Evolutionary conservation across 2,888 invertebrate species (phyloP), one percentile per base, ranked within the genome.

Genomic region (Teleiodes luculella): DNA sequence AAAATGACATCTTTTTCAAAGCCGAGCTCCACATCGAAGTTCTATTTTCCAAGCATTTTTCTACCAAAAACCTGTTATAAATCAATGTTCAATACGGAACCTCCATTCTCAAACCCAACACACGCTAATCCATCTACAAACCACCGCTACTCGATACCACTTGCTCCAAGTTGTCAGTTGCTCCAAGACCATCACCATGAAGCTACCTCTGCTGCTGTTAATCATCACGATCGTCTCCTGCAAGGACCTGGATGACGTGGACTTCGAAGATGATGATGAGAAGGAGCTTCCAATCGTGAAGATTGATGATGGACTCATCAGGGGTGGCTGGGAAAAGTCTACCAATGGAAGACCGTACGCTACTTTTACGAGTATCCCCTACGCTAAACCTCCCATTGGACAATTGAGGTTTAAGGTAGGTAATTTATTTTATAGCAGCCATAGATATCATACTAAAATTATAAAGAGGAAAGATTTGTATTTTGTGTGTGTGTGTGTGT

Each of bases 321-420:
- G 53, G 5, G 72, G 72, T 1, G 43, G 52, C 8, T 70, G 70
- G 70, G 59, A 61, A 28, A 52, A 49, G 3, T 67, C 72, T 11
- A 55, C 57, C 51, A 57, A 60, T 53, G 62, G 70, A 50, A 58
- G 79, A 67, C 58, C 63, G 1, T 90, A 78, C 59, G 84, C 82
- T n/a, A 85, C 90, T 4, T 92, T 91, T 63, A 84, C 89, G 61
- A 91, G 92, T 0, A 80, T 92, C 53, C 92, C 92, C 0, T 92
- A 91, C 61, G 92, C 92, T 0, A 69, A 80, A 54, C 90, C 92
- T 11, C 92, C 92, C 0, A 64, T 90, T 1, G 90, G 90, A 2
- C 72, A 81, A 37, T 66, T 80, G 13, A 71, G 92, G 58, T 92
- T 92, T 68, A 80, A 89, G 68, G 71, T 71, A 59, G 58, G 64